Conservation (phyloP, 2,888 invertebrate genomes). For the Caenorhabditis uteleia region DNA sequence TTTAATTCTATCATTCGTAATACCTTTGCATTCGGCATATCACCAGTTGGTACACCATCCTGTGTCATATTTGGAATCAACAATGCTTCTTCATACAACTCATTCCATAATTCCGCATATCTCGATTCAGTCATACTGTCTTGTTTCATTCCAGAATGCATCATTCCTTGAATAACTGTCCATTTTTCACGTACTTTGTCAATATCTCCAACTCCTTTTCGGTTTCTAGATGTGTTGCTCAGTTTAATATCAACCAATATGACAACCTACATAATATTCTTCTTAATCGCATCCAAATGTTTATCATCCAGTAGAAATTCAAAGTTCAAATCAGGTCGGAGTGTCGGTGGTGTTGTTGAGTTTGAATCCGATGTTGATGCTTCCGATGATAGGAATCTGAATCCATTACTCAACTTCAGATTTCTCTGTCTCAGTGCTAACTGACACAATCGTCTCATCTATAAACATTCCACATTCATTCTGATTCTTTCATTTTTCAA, state of each 20-base stretch:
- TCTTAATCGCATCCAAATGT: constrained; percentile 50
- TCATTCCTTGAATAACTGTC: constrained; percentile 48
- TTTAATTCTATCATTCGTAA: not conserved
- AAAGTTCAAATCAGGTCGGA: constrained; percentile 64
- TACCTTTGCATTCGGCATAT: constrained; percentile 34
- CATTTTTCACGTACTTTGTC: constrained; percentile 54
- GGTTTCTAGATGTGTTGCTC: constrained; percentile 17
- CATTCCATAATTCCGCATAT: constrained; percentile 54
- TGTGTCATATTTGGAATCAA: constrained; percentile 61
- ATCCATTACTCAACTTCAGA: constrained; percentile 8
- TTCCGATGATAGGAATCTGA: constrained; percentile 17
- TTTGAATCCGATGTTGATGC: constrained; percentile 4
- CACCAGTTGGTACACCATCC: constrained; percentile 50
- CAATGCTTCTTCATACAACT: constrained; percentile 57
- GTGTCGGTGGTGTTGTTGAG: not conserved
- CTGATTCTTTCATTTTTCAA: not conserved
- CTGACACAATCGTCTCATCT: constrained; percentile 11
- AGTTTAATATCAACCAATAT: not conserved
- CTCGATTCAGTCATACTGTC: constrained; percentile 41
- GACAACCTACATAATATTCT: constrained; percentile 42
- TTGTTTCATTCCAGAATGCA: constrained; percentile 28
- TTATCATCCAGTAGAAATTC: constrained; percentile 62
- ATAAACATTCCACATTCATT: constrained; percentile 4
- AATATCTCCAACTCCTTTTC: constrained; percentile 66
- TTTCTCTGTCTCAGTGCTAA: constrained; percentile 6